Evolutionary conservation across 2,113 vertebrate genomes (phyloP).

Genomic region (Okapia johnstoni): DNA sequence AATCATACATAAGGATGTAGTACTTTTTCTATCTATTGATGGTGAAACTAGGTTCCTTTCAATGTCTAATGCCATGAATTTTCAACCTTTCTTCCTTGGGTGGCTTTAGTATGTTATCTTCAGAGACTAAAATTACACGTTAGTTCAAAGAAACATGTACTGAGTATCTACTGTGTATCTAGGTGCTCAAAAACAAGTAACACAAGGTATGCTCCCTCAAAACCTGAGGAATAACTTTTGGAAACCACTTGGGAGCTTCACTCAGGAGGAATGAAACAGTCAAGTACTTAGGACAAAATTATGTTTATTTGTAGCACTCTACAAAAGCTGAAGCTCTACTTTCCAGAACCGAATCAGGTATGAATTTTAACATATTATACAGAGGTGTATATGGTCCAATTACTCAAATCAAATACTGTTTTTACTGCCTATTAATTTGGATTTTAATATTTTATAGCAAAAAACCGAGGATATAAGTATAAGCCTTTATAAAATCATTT

Average conservation of each 20-base stretch:
- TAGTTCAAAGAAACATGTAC: neutral
- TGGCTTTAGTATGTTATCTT: neutral
- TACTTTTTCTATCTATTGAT: neutral
- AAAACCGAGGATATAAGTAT: neutral
- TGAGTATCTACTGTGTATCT: neutral
- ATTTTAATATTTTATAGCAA: slow-evolving; percentile 13
- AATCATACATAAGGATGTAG: neutral
- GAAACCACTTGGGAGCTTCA: neutral
- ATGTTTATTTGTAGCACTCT: neutral
- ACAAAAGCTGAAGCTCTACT: neutral
- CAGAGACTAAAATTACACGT: neutral
- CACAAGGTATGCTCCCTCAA: neutral
- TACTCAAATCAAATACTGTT: neutral
- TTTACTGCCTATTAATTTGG: neutral
- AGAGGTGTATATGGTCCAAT: neutral
- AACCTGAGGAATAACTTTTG: neutral
- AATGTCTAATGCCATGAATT: neutral
- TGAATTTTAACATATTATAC: neutral
- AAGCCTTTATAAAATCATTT: slow-evolving; percentile 5
- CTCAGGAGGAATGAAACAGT: neutral
- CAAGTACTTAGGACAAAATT: neutral
- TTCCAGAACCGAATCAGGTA: neutral
- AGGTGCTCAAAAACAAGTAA: slow-evolving; percentile 11
- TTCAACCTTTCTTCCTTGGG: neutral
- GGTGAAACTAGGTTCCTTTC: neutral